These are phyloP conservation scores for Xylocampa areola DNA, from an alignment of 2,888 invertebrate species.

Conservation along the genomic window DNA sequence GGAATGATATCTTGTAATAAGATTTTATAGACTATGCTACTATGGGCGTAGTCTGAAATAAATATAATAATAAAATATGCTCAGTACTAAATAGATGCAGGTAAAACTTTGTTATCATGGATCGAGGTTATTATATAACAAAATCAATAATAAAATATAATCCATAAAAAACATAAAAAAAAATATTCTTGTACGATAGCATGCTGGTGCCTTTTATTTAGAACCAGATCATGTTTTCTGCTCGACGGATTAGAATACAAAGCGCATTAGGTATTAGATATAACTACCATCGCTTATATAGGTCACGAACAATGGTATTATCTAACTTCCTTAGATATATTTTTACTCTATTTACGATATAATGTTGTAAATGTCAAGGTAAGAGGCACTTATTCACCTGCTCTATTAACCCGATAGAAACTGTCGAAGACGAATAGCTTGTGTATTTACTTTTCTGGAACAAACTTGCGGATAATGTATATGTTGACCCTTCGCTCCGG, in stretches of 20 bases:
- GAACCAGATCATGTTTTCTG: conserved; percentile 68
- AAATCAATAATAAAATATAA: conserved; percentile 4
- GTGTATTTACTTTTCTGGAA: conserved; percentile 61
- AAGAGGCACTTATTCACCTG: conserved; percentile 60
- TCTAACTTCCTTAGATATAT: conserved; percentile 45
- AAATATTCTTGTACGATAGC: conserved; percentile 16
- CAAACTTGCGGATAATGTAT: conserved; percentile 63
- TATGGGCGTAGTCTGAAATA: too few species aligned
- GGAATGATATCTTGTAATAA: too few species aligned
- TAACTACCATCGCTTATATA: conserved; percentile 61
- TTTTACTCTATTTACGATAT: conserved; percentile 30
- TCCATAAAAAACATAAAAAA: not conserved
- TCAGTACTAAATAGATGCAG: too few species aligned
- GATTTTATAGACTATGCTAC: too few species aligned
- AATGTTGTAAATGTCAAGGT: conserved; percentile 47
- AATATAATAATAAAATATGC: too few species aligned
- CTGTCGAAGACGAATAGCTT: conserved; percentile 69
- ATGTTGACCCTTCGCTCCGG: conserved; percentile 58
- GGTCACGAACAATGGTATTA: conserved; percentile 60
- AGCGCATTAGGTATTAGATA: conserved; percentile 63
- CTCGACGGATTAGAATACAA: conserved; percentile 71
- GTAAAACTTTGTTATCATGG: too few species aligned
- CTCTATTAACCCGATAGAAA: conserved; percentile 71
- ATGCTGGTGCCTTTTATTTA: conserved; percentile 45
- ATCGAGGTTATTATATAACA: not conserved